phyloP scores from a whole-genome alignment of 1,140 invertebrate species.

The Tribolium madens region DNA sequence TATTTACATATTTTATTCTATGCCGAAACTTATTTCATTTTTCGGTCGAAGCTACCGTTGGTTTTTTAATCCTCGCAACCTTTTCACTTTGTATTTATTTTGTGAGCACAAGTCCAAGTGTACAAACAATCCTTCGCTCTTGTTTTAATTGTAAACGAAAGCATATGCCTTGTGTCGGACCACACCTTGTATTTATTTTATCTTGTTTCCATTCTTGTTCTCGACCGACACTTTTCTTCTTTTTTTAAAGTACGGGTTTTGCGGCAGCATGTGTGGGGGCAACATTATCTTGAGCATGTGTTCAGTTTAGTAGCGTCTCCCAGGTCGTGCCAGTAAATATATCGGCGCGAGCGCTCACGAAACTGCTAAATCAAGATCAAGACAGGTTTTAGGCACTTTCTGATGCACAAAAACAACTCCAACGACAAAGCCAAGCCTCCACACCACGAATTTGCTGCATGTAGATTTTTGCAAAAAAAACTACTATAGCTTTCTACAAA shows the following conservation, averaged over 20 bases:
- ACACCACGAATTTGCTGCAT: no score
- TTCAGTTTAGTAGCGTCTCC: constrained; percentile 40
- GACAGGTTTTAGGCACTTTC: not conserved
- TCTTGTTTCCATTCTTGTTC: constrained; percentile 50
- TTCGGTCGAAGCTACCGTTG: constrained; percentile 17
- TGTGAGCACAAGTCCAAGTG: constrained; percentile 42
- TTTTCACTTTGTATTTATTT: constrained; percentile 37
- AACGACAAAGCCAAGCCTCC: not conserved
- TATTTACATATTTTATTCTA: not conserved
- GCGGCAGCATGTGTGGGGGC: constrained; percentile 39
- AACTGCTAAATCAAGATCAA: constrained; percentile 2
- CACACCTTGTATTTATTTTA: constrained; percentile 53
- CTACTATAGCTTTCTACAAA: no score
- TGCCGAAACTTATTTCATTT: not conserved
- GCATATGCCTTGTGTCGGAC: constrained; percentile 44
- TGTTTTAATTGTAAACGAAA: constrained; percentile 47
- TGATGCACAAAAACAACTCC: not conserved
- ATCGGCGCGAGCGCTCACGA: not conserved
- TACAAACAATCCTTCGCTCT: constrained; percentile 43
- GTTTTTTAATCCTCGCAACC: constrained; percentile 12
- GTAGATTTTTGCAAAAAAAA: no score
- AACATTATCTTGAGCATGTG: constrained; percentile 45
- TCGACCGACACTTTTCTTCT: constrained; percentile 26
- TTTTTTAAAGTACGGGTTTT: constrained; percentile 8
- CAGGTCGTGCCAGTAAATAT: constrained; percentile 37